phyloP scores from a whole-genome alignment of 92 coral and sea anemone genomes.

The Zoanthus solanderi region DNA sequence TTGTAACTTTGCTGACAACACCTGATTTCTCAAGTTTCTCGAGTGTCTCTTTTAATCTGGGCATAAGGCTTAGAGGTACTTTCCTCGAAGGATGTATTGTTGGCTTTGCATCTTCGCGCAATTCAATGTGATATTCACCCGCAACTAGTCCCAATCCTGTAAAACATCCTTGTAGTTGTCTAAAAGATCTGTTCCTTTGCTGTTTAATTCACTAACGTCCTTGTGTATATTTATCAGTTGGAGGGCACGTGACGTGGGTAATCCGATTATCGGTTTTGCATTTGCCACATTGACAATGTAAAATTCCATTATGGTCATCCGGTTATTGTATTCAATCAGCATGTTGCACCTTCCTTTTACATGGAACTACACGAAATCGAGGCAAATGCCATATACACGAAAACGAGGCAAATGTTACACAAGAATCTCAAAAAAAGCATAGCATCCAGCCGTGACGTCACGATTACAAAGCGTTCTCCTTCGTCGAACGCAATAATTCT shows the following conservation, averaged over 20 bases:
- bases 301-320: slow-evolving; percentile 29
- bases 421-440: too few species aligned
- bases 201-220: too few species aligned
- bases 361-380: neutral
- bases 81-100: slow-evolving; percentile 60
- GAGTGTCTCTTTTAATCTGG: slow-evolving; percentile 46
- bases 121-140: slow-evolving; percentile 58
- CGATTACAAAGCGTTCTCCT: too few species aligned
- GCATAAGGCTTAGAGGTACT: slow-evolving; percentile 50
- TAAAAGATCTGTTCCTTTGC: neutral
- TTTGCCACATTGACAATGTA: neutral
- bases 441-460: too few species aligned
- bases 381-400: too few species aligned
- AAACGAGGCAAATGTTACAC: too few species aligned
- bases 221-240: too few species aligned
- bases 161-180: slow-evolving; percentile 45
- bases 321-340: slow-evolving; percentile 19
- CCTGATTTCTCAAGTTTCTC: slow-evolving; percentile 46
- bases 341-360: neutral
- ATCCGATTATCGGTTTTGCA: slow-evolving; percentile 46
- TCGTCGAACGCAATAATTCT: too few species aligned
- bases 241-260: slow-evolving; percentile 54
- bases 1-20: slow-evolving; percentile 48
- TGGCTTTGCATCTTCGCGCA: slow-evolving; percentile 50
- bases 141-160: slow-evolving; percentile 54